phyloP scores from a whole-genome alignment of 2,888 invertebrate species.

The Folsomia manolachei region DNA sequence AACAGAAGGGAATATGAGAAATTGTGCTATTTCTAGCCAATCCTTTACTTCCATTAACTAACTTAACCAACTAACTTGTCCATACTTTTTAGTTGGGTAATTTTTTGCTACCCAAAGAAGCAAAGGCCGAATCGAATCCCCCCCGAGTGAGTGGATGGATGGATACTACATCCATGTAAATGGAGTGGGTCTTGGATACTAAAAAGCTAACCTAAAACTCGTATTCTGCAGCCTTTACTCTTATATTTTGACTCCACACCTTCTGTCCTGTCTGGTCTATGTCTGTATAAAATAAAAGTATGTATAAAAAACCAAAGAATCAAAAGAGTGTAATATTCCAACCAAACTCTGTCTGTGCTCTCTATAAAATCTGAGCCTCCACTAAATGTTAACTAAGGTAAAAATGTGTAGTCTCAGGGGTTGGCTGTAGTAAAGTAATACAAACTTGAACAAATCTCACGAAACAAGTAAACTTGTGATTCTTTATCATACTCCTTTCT shows the following conservation, averaged over 20 bases:
- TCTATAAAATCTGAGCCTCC: not conserved
- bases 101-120: not conserved
- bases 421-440: not conserved
- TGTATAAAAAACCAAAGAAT: not conserved
- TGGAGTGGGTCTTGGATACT: too few relatives aligned
- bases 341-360: not conserved
- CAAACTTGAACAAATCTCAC: not conserved
- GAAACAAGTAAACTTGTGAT: too few relatives aligned
- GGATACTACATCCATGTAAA: too few relatives aligned
- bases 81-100: too few relatives aligned
- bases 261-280: constrained; percentile 37
- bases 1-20: not conserved
- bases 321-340: not conserved
- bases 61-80: too few relatives aligned
- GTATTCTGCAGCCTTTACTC: too few relatives aligned
- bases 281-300: constrained; percentile 31
- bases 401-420: not conserved
- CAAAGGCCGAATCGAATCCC: not conserved
- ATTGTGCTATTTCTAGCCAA: not conserved
- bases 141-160: not conserved
- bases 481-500: not conserved
- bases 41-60: too few relatives aligned
- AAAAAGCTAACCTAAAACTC: too few relatives aligned
- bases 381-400: not conserved
- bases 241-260: constrained; percentile 46